phyloP scores from a whole-genome alignment of 2,113 vertebrate genomes.

The Rhombomys opimus region DNA sequence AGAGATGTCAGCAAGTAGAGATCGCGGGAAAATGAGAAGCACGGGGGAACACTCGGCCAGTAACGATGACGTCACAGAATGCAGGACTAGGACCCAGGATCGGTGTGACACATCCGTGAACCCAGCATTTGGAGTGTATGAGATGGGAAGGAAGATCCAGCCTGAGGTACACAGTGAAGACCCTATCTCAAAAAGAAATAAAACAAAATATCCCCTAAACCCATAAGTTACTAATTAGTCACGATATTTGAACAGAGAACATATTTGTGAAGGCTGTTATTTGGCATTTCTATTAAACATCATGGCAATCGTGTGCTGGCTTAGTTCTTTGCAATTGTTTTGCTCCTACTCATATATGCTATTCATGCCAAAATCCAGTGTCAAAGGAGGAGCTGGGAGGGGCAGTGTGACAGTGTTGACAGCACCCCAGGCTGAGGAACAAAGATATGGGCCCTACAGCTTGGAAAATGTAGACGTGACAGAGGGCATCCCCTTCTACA shows the following conservation, averaged over 20 bases:
- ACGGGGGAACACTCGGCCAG: background rate
- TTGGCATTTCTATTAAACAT: slow-evolving; percentile 47
- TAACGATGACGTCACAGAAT: background rate
- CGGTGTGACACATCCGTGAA: background rate
- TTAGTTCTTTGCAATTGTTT: slow-evolving; percentile 3
- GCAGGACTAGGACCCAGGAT: background rate
- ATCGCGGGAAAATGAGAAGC: background rate
- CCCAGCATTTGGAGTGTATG: background rate
- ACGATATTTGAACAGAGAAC: background rate
- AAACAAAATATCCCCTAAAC: background rate
- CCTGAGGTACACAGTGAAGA: background rate
- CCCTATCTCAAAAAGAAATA: background rate
- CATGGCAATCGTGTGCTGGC: background rate
- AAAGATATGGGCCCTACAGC: background rate
- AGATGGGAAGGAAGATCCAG: background rate
- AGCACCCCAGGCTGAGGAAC: background rate
- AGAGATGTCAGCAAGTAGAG: background rate
- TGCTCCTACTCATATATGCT: background rate
- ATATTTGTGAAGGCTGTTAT: slow-evolving; percentile 17
- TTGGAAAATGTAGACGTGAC: background rate
- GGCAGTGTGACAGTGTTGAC: background rate
- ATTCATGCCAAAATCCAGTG: background rate
- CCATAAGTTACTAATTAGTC: background rate
- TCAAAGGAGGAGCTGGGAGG: background rate
- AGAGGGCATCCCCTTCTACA: background rate